Percentiles rank a stretch among this genome's conserved stretches.
Conservation (phyloP, 2,888 invertebrate species). For the Pristionchus entomophagus region DNA sequence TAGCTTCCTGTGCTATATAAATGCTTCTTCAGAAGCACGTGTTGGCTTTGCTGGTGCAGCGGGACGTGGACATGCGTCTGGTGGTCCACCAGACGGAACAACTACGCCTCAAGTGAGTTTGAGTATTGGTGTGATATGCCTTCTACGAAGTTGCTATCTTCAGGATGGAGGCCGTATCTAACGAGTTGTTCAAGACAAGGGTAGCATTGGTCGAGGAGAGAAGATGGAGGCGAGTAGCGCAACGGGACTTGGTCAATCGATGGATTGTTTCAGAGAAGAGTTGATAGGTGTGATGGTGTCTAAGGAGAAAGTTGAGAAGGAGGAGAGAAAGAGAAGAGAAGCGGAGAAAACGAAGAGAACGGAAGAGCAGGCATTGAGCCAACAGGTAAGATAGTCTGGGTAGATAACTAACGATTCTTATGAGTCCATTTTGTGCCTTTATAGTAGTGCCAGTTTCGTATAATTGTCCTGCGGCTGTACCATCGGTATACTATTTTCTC, state of each 20-base stretch:
- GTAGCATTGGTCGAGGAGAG: not conserved
- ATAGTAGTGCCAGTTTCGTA: too few relatives aligned
- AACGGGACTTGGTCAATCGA: not conserved
- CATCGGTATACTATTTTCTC: too few relatives aligned
- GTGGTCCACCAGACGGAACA: not conserved
- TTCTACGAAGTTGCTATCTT: not conserved
- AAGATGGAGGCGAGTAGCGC: not conserved
- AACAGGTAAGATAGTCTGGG: not conserved
- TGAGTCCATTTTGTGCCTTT: too few relatives aligned
- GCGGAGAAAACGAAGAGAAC: not conserved
- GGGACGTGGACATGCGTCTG: constrained; percentile 3
- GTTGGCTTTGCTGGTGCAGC: not conserved
- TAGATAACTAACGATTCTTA: not conserved
- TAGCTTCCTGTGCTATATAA: too few relatives aligned
- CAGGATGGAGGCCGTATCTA: not conserved
- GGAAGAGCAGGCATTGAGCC: not conserved
- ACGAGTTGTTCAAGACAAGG: not conserved
- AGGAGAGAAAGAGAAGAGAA: constrained; percentile 1
- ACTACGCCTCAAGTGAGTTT: not conserved
- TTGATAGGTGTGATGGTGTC: constrained; percentile 17
- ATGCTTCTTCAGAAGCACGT: not conserved
- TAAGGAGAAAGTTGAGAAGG: constrained; percentile 27
- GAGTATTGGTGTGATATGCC: too few relatives aligned
- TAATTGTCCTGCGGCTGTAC: too few relatives aligned
- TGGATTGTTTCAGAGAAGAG: not conserved